Base-by-base conservation (phyloP, 2,113 vertebrate genomes). In the Taxidea taxus region DNA sequence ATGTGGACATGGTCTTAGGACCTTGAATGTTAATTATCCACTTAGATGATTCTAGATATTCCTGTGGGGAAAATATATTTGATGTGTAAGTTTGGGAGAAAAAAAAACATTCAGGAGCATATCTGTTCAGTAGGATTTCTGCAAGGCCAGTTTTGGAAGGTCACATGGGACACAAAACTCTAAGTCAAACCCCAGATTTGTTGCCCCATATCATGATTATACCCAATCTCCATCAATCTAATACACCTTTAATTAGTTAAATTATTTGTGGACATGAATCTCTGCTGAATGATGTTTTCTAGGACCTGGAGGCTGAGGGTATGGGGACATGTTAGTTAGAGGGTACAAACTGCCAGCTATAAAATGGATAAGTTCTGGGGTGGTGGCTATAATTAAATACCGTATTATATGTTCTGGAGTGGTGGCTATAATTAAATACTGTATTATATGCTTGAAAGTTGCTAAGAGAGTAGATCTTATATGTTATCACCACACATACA, bases 11-110 rank as follows among this genome's bases (percentile, higher is more conserved):
- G 68, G 75, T 94, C 90, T 82, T 58, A 82, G 64, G 85, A 95
- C 94, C 85, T 91, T 95, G 90, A 95, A 96, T 97, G 81, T 92
- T 96, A 96, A 96, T 96, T 95, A 92, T 86, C 60, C 68, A 93
- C 93, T 97, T 89, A 88, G 47, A 77, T 68, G 49, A 47, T 80
- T 64, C 83, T 90, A 75, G 80, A 44, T 92, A 90, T 87, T 97
- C 95, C 87, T 92, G 70, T 60, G 80, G 37, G 54, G 56, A 81
- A 96, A 93, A 86, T 80, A 64, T 21, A 82, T 78, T 83, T 88
- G 66, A 96, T 90, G 60, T 54, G 21, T 80, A 64, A 87, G 37
- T 64, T 54, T 90, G 9, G 11, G 29, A 37, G 1, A 34, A 56
- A 34, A 90, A 58, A 54, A 29, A n/a, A n/a, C n/a, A 23, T 93